Conservation (phyloP, 2,888 invertebrate species). For the Ophraella communa region DNA sequence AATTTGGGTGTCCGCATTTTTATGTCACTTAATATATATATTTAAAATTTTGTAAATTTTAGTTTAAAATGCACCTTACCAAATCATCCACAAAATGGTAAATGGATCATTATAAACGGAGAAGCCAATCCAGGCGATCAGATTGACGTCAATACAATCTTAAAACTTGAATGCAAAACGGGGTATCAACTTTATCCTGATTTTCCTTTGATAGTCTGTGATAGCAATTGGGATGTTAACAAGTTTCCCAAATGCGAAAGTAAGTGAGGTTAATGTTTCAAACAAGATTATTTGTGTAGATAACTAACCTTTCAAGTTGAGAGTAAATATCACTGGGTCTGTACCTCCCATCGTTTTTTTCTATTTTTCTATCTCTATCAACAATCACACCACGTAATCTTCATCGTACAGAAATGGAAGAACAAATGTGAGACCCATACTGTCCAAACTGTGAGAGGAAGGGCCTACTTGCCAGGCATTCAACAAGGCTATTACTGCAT, state of each 20-base stretch:
- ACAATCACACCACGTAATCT: too few species aligned
- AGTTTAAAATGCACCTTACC: conserved; percentile 30
- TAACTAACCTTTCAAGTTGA: too few species aligned
- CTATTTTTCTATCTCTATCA: too few species aligned
- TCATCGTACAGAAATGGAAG: too few species aligned
- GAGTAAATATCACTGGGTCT: too few species aligned
- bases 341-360: too few species aligned
- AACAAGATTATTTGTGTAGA: background rate
- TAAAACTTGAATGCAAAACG: conserved; percentile 27
- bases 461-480: too few species aligned
- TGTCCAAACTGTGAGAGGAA: too few species aligned
- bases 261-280: conserved; percentile 15
- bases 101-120: conserved; percentile 32
- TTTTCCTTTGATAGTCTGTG: conserved; percentile 25
- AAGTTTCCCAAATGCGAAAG: conserved; percentile 32
- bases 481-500: too few species aligned
- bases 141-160: conserved; percentile 25
- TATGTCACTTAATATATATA: background rate
- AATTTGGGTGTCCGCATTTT: too few species aligned
- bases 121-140: conserved; percentile 28
- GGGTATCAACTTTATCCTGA: conserved; percentile 21
- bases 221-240: conserved; percentile 15
- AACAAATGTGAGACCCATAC: too few species aligned
- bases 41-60: background rate
- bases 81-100: conserved; percentile 26